Percentiles rank a stretch among this genome's conserved stretches.
These are phyloP conservation scores for Notolepis coatsorum DNA, from an alignment of 2,797 vertebrate species.

Conservation along the genomic window DNA sequence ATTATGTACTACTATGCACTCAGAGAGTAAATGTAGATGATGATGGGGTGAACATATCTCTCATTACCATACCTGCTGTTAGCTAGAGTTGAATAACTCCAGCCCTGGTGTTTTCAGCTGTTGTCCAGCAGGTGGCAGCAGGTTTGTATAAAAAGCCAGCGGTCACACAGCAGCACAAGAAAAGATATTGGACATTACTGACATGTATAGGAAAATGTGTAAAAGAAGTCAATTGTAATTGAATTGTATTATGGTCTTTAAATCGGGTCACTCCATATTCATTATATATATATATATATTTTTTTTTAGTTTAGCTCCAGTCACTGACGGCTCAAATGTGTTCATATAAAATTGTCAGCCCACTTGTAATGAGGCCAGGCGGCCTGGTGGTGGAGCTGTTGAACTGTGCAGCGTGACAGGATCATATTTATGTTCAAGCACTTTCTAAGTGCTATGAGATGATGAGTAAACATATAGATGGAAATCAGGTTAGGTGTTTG, in stretches of 20 bases:
- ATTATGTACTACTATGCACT: no score
- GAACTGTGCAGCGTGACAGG: neutral
- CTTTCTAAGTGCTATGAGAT: no score
- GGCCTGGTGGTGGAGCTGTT: conserved; percentile 55
- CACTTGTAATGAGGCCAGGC: conserved; percentile 24
- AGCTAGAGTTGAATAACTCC: neutral
- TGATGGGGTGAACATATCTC: no score
- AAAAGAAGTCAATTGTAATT: no score
- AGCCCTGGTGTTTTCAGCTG: neutral
- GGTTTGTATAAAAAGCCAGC: conserved; percentile 15
- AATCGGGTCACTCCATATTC: no score
- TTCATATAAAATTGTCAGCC: neutral
- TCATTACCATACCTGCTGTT: no score
- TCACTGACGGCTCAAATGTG: neutral
- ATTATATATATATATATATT: no score
- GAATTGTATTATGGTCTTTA: neutral
- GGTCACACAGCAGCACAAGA: no score
- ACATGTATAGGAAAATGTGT: no score
- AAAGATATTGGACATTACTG: no score
- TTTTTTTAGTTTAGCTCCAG: no score
- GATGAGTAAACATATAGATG: neutral
- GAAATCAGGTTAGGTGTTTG: neutral
- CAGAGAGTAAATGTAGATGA: no score
- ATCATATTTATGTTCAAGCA: fast-evolving
- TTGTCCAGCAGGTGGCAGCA: conserved; percentile 47